These are phyloP conservation scores for Sylvilagus floridanus DNA, from an alignment of 2,797 vertebrate species.

Conservation along the genomic window DNA sequence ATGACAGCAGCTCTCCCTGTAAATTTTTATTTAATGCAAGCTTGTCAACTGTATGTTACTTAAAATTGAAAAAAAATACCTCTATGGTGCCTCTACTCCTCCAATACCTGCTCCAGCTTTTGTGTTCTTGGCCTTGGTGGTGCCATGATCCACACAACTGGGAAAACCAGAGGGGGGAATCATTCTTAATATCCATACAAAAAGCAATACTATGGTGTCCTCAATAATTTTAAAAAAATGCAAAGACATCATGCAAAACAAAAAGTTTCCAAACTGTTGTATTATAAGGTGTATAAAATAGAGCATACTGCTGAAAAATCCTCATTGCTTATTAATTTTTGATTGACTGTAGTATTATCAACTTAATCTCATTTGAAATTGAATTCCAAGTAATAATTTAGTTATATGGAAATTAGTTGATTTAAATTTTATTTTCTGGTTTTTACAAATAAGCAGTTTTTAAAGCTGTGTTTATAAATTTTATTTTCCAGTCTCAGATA, in stretches of 20 bases:
- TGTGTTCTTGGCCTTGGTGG: neutral
- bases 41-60: neutral
- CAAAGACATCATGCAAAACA: neutral
- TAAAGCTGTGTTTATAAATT: neutral
- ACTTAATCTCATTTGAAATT: neutral
- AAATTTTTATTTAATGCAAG: neutral
- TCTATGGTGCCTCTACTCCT: accelerated
- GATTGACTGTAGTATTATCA: neutral
- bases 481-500: neutral
- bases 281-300: neutral
- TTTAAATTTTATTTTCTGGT: neutral
- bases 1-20: too few species aligned
- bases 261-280: neutral
- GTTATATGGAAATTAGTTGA: neutral
- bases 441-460: neutral
- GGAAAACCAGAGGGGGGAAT: neutral
- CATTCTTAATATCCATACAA: neutral
- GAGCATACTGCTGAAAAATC: neutral
- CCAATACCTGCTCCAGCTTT: neutral
- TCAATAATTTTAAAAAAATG: neutral
- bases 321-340: neutral
- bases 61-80: neutral
- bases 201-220: neutral
- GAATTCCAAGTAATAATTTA: neutral
- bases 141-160: neutral